phyloP scores from a whole-genome alignment of 2,113 vertebrate genomes.

The Ornithorhynchus anatinus region DNA sequence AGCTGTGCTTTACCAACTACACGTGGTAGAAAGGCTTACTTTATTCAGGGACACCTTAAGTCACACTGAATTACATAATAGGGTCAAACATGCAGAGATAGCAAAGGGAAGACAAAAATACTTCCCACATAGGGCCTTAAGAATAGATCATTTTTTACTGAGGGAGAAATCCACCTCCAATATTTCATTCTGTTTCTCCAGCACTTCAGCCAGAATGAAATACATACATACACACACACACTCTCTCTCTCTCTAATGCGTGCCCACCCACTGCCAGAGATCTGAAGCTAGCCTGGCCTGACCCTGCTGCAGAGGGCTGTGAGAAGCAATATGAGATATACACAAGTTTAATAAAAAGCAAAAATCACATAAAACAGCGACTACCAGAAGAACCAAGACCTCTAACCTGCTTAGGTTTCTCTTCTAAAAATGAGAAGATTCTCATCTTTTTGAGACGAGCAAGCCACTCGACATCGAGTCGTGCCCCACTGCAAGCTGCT shows the following conservation, averaged over 20 bases:
- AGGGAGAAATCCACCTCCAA: not conserved
- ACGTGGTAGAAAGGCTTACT: no score
- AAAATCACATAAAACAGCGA: slow-evolving; percentile 4
- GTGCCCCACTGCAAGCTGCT: not conserved
- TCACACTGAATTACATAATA: not conserved
- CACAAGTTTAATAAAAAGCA: not conserved
- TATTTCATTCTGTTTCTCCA: not conserved
- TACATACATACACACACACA: slow-evolving; percentile 7
- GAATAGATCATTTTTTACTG: not conserved
- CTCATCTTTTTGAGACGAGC: slow-evolving; percentile 21
- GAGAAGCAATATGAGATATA: slow-evolving; percentile 22
- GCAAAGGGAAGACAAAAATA: not conserved
- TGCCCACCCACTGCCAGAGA: no score
- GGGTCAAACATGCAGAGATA: slow-evolving; percentile 11
- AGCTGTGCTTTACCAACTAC: no score
- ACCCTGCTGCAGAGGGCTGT: not conserved
- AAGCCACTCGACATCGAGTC: not conserved
- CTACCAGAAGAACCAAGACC: no score
- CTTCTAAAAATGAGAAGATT: slow-evolving; percentile 1
- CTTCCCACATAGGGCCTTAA: slow-evolving; percentile 7
- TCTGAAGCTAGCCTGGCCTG: slow-evolving; percentile 27
- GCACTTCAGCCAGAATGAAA: slow-evolving; percentile 45
- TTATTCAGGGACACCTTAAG: no score
- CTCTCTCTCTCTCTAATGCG: no score
- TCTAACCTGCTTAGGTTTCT: slow-evolving; percentile 4